Conservation (phyloP, 2,113 vertebrate species). For the Centropristis striata region DNA sequence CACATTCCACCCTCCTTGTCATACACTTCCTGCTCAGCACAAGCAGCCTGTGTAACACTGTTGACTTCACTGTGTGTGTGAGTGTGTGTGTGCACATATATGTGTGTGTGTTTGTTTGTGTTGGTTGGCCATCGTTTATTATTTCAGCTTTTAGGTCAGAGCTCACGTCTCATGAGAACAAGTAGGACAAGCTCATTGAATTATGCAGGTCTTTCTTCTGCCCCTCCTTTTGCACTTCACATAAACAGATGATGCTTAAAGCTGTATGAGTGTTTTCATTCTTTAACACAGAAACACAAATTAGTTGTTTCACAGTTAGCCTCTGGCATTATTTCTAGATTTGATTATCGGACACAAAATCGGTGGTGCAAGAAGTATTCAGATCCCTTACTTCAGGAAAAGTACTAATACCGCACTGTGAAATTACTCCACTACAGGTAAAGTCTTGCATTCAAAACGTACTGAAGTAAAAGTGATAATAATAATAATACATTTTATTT, state of each 20-base stretch:
- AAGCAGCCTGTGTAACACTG: background rate
- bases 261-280: conserved; percentile 1
- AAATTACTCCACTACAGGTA: too few relatives aligned
- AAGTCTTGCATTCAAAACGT: too few relatives aligned
- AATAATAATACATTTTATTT: too few relatives aligned
- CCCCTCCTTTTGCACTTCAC: conserved; percentile 3
- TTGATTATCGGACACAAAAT: background rate
- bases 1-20: conserved; percentile 21
- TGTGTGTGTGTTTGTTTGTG: conserved; percentile 55
- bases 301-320: conserved; percentile 6
- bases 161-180: conserved; percentile 58
- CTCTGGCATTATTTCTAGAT: background rate
- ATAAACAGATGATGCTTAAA: conserved; percentile 25
- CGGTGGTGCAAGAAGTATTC: too few relatives aligned
- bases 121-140: conserved; percentile 63
- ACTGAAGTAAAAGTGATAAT: too few relatives aligned
- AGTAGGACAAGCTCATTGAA: conserved; percentile 54
- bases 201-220: conserved; percentile 26
- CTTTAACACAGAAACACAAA: conserved; percentile 23
- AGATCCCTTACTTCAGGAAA: too few relatives aligned
- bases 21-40: conserved; percentile 50
- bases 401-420: too few relatives aligned
- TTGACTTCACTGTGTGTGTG: conserved; percentile 9
- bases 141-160: conserved; percentile 75
- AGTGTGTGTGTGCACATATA: too few relatives aligned